Evolutionary conservation across 2,113 vertebrate genomes (phyloP).

Genomic region (Sminthopsis crassicaudata): DNA sequence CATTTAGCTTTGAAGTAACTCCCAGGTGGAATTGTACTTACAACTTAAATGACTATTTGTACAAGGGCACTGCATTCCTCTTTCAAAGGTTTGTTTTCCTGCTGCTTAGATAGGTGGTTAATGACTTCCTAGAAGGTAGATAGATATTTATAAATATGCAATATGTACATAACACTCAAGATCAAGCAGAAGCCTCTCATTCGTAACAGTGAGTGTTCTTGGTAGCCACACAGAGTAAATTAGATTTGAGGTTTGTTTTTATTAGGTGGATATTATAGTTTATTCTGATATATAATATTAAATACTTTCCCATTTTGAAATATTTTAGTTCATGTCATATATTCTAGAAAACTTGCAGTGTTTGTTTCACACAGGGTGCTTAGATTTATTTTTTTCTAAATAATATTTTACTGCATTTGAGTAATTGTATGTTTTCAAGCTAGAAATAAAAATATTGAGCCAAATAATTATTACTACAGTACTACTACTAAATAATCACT

Average conservation of each 20-base stretch:
- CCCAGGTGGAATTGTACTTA: neutral
- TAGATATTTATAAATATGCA: slow-evolving; percentile 46
- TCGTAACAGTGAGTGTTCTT: slow-evolving; percentile 26
- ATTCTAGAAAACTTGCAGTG: neutral
- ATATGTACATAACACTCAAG: neutral
- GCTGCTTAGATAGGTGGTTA: neutral
- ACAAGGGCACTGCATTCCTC: neutral
- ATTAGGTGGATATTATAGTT: slow-evolving; percentile 47
- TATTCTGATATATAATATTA: slow-evolving; percentile 54
- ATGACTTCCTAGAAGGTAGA: neutral
- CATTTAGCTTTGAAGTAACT: neutral
- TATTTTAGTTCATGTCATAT: slow-evolving; percentile 16
- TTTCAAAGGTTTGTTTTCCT: neutral
- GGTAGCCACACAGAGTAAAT: slow-evolving; percentile 48
- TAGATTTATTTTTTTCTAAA: slow-evolving; percentile 31
- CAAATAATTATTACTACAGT: slow-evolving; percentile 31
- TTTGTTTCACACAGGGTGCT: slow-evolving; percentile 39
- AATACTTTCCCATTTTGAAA: slow-evolving; percentile 54
- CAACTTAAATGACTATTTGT: neutral
- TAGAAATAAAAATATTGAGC: neutral
- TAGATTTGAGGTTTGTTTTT: slow-evolving; percentile 46
- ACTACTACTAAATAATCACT: slow-evolving; percentile 37
- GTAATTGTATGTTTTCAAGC: neutral
- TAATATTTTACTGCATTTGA: slow-evolving; percentile 41
- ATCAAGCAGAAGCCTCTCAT: slow-evolving; percentile 39